phyloP scores from a whole-genome alignment of 2,797 vertebrate species.

The Mionectes olivaceus region DNA sequence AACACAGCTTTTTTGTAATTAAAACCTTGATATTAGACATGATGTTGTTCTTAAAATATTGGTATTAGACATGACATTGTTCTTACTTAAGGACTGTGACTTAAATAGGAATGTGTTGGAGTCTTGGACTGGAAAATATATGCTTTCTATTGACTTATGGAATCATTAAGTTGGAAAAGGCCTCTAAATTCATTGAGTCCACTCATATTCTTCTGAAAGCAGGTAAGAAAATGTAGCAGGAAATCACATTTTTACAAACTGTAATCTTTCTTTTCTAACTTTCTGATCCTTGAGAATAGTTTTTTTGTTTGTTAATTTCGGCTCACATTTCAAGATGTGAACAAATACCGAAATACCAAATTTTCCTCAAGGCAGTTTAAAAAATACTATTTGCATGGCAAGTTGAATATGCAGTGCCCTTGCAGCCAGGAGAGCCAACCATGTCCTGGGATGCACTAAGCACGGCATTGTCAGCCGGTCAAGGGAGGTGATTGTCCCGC shows the following conservation, averaged over 20 bases:
- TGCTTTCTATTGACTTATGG: fast-evolving
- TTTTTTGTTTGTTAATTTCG: not conserved
- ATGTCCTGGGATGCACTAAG: fast-evolving
- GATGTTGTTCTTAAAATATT: not conserved
- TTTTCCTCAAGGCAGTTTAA: not conserved
- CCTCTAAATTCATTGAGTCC: not conserved
- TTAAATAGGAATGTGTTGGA: not conserved
- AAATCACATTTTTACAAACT: not conserved
- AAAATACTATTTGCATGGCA: not conserved
- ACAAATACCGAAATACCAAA: not conserved
- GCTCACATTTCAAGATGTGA: not conserved
- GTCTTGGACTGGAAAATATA: not conserved
- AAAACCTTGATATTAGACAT: not conserved
- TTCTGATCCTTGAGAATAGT: not conserved
- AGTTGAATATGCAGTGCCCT: not conserved
- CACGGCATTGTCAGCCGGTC: fast-evolving
- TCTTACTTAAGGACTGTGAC: not conserved
- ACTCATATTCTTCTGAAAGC: not conserved
- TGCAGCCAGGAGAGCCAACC: not conserved
- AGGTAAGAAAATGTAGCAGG: not conserved
- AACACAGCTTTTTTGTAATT: not conserved
- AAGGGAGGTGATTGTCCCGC: not conserved
- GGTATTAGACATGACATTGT: not conserved
- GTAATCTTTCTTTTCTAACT: not conserved
- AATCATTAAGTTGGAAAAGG: not conserved